These are phyloP conservation scores for Terebella lapidaria DNA, from an alignment of 2,888 invertebrate genomes.

Conservation along the genomic window DNA sequence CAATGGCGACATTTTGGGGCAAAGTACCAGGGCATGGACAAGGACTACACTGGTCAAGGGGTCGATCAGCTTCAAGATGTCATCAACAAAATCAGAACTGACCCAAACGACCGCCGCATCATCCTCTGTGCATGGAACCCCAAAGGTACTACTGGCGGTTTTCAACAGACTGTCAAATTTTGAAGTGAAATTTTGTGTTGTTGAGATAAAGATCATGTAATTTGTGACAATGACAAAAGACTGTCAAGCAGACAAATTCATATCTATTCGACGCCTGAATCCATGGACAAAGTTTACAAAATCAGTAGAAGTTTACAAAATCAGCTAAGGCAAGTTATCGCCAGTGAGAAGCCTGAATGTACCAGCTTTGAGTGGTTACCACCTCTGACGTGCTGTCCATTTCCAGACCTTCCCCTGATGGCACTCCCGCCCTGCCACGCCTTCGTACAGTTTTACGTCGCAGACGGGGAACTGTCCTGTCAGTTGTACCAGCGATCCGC, in stretches of 20 bases:
- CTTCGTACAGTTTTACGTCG: conserved; percentile 89
- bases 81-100: conserved; percentile 70
- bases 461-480: conserved; percentile 72
- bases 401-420: conserved; percentile 75
- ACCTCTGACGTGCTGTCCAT: no score
- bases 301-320: no score
- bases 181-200: no score
- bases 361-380: no score
- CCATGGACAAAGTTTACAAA: no score
- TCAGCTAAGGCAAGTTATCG: no score
- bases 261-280: no score
- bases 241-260: no score
- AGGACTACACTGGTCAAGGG: conserved; percentile 79
- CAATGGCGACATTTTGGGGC: conserved; percentile 98
- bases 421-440: conserved; percentile 96
- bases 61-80: conserved; percentile 78
- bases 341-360: no score
- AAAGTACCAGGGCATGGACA: conserved; percentile 72
- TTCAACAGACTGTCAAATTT: no score
- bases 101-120: conserved; percentile 82
- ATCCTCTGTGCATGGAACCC: conserved; percentile 96
- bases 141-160: no score
- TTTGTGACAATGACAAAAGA: background rate
- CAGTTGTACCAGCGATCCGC: conserved; percentile 93
- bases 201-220: background rate